Percentiles rank a stretch among this genome's conserved stretches.
Conservation (phyloP, 2,797 vertebrate genomes). For the Choloepus didactylus region DNA sequence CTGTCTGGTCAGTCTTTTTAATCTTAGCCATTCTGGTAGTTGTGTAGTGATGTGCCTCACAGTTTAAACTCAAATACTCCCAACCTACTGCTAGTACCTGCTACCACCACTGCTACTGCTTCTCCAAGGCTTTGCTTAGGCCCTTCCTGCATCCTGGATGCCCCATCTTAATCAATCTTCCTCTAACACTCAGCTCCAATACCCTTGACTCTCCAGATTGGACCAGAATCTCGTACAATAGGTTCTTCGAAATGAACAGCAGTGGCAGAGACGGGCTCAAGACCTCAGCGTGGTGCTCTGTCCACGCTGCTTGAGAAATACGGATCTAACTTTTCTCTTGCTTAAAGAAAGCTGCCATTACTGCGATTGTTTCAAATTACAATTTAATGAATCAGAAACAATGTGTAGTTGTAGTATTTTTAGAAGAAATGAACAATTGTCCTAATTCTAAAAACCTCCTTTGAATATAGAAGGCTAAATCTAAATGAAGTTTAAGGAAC, state of each 20-base stretch:
- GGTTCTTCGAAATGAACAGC: background rate
- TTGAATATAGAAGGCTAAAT: background rate
- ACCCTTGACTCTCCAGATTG: background rate
- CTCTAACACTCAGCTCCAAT: background rate
- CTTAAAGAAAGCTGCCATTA: background rate
- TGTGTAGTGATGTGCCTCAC: background rate
- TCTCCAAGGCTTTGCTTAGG: background rate
- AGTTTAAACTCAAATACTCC: background rate
- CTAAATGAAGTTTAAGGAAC: constrained; percentile 2
- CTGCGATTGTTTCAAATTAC: background rate
- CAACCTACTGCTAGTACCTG: too few species aligned
- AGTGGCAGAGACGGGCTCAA: background rate
- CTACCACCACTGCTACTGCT: background rate
- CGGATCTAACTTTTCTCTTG: background rate
- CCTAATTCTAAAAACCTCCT: constrained; percentile 15
- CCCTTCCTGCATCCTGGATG: background rate
- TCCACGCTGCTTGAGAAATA: background rate
- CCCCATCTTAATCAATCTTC: background rate
- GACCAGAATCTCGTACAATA: background rate
- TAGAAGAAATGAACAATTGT: background rate
- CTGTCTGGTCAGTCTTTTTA: background rate
- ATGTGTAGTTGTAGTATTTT: background rate
- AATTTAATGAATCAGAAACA: background rate
- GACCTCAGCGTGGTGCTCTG: background rate
- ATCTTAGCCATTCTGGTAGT: too few species aligned